Conservation (phyloP, 2,797 vertebrate species). For the Rachycentron canadum region DNA sequence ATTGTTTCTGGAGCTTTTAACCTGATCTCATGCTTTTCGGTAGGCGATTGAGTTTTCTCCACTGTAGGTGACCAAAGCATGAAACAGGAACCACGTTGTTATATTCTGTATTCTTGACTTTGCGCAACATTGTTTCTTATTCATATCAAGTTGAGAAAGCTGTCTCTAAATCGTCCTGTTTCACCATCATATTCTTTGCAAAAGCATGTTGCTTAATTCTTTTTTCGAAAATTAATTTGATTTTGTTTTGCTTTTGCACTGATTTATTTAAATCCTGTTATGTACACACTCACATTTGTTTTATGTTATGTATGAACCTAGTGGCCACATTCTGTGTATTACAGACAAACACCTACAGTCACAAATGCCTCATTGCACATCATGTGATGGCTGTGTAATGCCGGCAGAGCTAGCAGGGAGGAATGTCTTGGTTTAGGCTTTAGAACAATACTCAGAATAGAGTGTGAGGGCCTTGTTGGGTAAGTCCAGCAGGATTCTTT, state of each 20-base stretch:
- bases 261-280: neutral
- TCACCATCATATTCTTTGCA: neutral
- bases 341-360: slow-evolving; percentile 11
- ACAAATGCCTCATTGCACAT: slow-evolving; percentile 32
- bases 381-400: slow-evolving; percentile 28
- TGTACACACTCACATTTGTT: neutral
- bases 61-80: neutral
- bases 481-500: slow-evolving; percentile 10
- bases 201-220: neutral
- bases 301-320: neutral
- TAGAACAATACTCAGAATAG: slow-evolving; percentile 22
- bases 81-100: neutral
- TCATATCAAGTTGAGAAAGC: neutral
- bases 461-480: slow-evolving; percentile 3
- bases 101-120: neutral
- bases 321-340: neutral
- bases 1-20: no score
- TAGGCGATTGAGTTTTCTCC: no score
- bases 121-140: neutral
- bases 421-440: slow-evolving; percentile 21
- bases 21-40: no score
- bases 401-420: slow-evolving; percentile 2
- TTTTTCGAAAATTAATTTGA: neutral
- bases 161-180: neutral
- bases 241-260: neutral